These are phyloP conservation scores for Chlamydotis undulata DNA, from an alignment of 2,113 vertebrate species.

Conservation along the genomic window DNA sequence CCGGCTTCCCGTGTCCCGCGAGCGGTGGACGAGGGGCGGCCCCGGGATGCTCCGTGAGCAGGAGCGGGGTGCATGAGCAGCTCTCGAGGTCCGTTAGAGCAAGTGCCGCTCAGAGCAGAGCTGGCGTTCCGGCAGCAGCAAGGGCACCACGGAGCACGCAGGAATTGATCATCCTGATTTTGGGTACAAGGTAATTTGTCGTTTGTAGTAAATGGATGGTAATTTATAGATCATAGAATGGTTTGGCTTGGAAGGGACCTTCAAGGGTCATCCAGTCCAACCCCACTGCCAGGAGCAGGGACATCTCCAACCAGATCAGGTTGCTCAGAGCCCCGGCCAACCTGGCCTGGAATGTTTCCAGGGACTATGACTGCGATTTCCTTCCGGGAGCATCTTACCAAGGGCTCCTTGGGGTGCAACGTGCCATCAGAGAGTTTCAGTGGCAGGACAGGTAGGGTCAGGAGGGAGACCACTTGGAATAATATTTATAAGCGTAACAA, in stretches of 20 bases:
- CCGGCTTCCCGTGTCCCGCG: not conserved
- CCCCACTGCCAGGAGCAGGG: too few relatives aligned
- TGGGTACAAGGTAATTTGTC: not conserved
- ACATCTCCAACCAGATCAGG: too few relatives aligned
- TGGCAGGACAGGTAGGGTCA: not conserved
- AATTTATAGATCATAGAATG: not conserved
- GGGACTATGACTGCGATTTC: not conserved
- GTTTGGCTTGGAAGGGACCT: too few relatives aligned
- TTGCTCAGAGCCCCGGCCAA: too few relatives aligned
- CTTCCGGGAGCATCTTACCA: not conserved
- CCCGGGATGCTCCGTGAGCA: not conserved
- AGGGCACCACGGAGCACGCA: rapidly evolving
- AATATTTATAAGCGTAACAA: not conserved
- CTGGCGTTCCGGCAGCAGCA: not conserved
- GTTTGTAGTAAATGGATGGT: too few relatives aligned
- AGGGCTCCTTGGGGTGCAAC: not conserved
- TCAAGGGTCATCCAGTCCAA: too few relatives aligned
- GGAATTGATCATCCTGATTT: not conserved
- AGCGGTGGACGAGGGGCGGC: not conserved
- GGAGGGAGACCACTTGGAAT: not conserved
- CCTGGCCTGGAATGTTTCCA: too few relatives aligned
- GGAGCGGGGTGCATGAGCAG: not conserved
- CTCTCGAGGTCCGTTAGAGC: not conserved
- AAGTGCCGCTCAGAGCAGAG: not conserved
- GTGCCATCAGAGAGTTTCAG: not conserved